A percentile compares a stretch with the other conserved stretches of the same genome.
These are phyloP conservation scores for Arenaria interpres DNA, from an alignment of 2,113 vertebrate genomes.

Conservation along the genomic window DNA sequence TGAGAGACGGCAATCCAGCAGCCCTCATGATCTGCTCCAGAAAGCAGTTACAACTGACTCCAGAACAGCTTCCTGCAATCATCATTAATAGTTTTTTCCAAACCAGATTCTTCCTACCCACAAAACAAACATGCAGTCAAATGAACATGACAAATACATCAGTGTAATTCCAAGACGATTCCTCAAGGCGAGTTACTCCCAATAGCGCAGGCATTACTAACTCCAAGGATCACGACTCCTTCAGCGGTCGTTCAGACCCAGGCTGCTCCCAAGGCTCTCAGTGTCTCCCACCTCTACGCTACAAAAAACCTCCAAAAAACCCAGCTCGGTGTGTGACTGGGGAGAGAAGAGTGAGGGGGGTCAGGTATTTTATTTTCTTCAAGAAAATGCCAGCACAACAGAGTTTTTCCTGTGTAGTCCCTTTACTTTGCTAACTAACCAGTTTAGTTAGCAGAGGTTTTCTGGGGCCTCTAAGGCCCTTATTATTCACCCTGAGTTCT, in stretches of 20 bases:
- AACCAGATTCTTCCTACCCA: not conserved
- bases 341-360: not conserved
- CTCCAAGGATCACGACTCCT: not conserved
- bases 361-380: not conserved
- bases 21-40: not conserved
- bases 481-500: not conserved
- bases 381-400: not conserved
- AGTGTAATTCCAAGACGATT: not conserved
- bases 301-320: not conserved
- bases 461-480: not conserved
- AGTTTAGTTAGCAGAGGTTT: too few relatives aligned
- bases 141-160: not conserved
- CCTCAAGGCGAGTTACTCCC: not conserved
- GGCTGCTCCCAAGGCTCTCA: not conserved
- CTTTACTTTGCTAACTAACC: not conserved
- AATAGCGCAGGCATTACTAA: not conserved
- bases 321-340: not conserved
- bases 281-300: not conserved
- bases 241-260: not conserved
- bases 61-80: not conserved
- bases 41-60: not conserved
- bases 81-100: not conserved
- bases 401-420: not conserved
- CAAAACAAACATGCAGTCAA: constrained; percentile 6
- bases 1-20: not conserved